A percentile compares a stretch with the other conserved stretches of the same genome.
Evolutionary conservation across 2,797 vertebrate genomes (phyloP).

Genomic region (Sternotherus odoratus): DNA sequence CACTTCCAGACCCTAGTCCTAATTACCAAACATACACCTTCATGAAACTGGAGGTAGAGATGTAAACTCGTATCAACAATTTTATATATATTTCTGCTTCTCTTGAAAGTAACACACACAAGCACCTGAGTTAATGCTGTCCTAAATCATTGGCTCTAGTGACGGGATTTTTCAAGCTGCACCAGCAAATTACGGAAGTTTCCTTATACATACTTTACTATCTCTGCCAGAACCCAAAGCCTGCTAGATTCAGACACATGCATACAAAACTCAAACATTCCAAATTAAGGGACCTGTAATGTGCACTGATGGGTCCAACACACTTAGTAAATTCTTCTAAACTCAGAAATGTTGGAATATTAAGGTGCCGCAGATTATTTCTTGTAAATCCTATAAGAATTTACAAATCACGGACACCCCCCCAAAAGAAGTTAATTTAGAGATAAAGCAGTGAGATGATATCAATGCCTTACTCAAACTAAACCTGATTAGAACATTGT

Average conservation of each 20-base stretch:
- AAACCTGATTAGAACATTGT: background rate
- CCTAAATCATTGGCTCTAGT: background rate
- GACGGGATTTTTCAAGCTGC: background rate
- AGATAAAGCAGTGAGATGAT: background rate
- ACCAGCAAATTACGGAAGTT: background rate
- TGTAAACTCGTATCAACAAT: background rate
- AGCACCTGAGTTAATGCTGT: background rate
- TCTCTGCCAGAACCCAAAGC: background rate
- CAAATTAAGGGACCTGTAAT: background rate
- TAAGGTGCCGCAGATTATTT: background rate
- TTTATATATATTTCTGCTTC: background rate
- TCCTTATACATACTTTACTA: background rate
- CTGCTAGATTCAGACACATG: background rate
- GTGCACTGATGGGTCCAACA: fast-evolving
- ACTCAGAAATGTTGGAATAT: background rate
- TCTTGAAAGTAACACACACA: background rate
- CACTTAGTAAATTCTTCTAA: background rate
- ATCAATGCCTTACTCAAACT: background rate
- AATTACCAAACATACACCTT: background rate
- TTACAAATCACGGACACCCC: no score
- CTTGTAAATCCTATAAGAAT: background rate
- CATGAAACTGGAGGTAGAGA: background rate
- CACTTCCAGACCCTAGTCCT: background rate
- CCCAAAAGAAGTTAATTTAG: fast-evolving
- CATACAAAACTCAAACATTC: background rate